Evolutionary conservation across 30 jellyfish, hydroid and myxozoan genomes (phyloP), one percentile per base, ranked within the genome.

Genomic region (Turritopsis rubra): DNA sequence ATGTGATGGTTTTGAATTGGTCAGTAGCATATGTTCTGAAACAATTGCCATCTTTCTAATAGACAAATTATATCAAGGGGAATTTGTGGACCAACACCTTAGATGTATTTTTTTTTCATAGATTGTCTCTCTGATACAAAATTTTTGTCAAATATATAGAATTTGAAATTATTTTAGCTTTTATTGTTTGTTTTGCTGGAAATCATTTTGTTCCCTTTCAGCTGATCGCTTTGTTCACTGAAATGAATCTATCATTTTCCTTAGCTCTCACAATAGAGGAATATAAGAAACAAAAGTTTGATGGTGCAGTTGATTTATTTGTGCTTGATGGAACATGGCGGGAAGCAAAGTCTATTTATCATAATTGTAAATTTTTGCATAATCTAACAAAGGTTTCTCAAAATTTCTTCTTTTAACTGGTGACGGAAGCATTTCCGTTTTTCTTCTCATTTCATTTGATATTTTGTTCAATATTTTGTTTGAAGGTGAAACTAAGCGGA

Each of bases 301-400:
- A 21, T 25, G 83, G 21, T 1, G 52, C 87, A 8, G 27, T 85
- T 13, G 66, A 85, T 23, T 54, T 85, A 54, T 17, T 85, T 54
- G 92, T 78, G 27, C 54, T 85, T 16, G 92, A 85, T 85, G 92
- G 92, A 19, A 85, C 92, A 31, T 85, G 92, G 92, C 52, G 71
- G 53, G 92, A 85, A 31, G 92, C 92, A 24, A 85, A 79, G 28
- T 26, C 84, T 28, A 80, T 85, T 30, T 78, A 79, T 87, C 53
- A 75, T 60, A 80, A 85, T 18, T 73, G 76, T 29, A 31, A 60
- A 77, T 27, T 30, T 22, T 70, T 85, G 23, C 90, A 84, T 52
- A 20, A 23, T 7, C 41, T 84, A 8, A 53, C 65, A 18, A 77
- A 68, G 88, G 90, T 84, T 29, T 21, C 8, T 1, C 16, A 1